Evolutionary conservation across 2,888 invertebrate species (phyloP).

Genomic region (Ophonus ardosiacus): DNA sequence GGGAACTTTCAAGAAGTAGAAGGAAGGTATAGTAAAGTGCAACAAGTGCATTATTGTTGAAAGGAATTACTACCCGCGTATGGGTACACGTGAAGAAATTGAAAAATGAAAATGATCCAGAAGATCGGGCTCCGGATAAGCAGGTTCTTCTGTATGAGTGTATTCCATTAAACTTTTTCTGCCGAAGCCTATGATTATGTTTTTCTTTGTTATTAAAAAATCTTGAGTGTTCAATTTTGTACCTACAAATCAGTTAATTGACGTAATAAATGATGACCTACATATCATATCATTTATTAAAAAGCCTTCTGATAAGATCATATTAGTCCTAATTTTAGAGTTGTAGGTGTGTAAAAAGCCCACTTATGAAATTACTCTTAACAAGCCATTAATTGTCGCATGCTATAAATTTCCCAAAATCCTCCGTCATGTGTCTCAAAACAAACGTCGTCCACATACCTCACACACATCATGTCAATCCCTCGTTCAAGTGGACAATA

Average conservation of each 20-base stretch:
- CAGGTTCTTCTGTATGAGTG: too few species aligned
- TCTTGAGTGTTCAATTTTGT: background rate
- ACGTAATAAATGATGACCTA: background rate
- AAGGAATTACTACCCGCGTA: too few species aligned
- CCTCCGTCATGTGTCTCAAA: constrained; percentile 5
- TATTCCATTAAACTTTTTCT: too few species aligned
- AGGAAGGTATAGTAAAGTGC: too few species aligned
- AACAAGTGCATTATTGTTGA: too few species aligned
- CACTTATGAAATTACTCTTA: background rate
- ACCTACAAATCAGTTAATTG: background rate
- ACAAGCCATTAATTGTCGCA: background rate
- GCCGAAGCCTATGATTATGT: too few species aligned
- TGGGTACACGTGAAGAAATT: too few species aligned
- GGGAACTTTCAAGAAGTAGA: too few species aligned
- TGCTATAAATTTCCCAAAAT: background rate
- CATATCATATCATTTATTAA: background rate
- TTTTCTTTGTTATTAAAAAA: background rate
- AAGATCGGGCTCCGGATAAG: too few species aligned
- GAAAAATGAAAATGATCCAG: too few species aligned
- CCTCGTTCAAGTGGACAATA: constrained; percentile 49
- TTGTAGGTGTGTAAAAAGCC: background rate
- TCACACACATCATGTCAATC: constrained; percentile 43
- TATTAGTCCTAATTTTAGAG: background rate
- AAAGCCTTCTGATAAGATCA: background rate
- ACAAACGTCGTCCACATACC: constrained; percentile 28